Percentiles rank a stretch among this genome's conserved stretches.
Evolutionary conservation across 1,140 invertebrate species (phyloP).

Genomic region (Bombus sibiricus): DNA sequence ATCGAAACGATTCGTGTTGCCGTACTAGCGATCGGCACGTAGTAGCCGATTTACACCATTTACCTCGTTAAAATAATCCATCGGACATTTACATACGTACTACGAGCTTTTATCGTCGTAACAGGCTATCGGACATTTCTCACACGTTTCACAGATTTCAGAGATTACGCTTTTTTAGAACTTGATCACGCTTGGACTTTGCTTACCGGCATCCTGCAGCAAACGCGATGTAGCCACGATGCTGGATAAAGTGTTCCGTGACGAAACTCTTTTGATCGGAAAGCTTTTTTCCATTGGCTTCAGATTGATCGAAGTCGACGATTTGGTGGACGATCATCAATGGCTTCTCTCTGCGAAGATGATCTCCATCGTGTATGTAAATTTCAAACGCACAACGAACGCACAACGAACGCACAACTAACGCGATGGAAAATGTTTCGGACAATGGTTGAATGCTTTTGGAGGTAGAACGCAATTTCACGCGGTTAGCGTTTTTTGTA

Average conservation of each 20-base stretch:
- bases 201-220: slow-evolving; percentile 76
- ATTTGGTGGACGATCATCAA: slow-evolving; percentile 66
- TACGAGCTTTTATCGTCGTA: not conserved
- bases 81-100: fast-evolving
- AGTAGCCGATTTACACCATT: too few relatives aligned
- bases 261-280: slow-evolving; percentile 65
- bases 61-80: not conserved
- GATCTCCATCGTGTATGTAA: slow-evolving; percentile 57
- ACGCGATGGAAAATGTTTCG: too few relatives aligned
- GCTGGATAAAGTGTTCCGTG: slow-evolving; percentile 67
- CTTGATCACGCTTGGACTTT: slow-evolving; percentile 75
- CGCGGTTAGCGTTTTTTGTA: fast-evolving
- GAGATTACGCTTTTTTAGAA: slow-evolving; percentile 64
- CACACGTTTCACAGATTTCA: not conserved
- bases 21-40: too few relatives aligned
- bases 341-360: slow-evolving; percentile 65
- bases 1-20: too few relatives aligned
- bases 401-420: not conserved
- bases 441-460: too few relatives aligned
- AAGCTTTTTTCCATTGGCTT: slow-evolving; percentile 73
- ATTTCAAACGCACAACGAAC: not conserved
- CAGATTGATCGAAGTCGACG: slow-evolving; percentile 66
- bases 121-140: fast-evolving
- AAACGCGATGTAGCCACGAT: slow-evolving; percentile 63
- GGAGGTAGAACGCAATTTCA: too few relatives aligned